These are phyloP conservation scores for Anodontia alba DNA, from an alignment of 2,888 invertebrate species.

Conservation along the genomic window DNA sequence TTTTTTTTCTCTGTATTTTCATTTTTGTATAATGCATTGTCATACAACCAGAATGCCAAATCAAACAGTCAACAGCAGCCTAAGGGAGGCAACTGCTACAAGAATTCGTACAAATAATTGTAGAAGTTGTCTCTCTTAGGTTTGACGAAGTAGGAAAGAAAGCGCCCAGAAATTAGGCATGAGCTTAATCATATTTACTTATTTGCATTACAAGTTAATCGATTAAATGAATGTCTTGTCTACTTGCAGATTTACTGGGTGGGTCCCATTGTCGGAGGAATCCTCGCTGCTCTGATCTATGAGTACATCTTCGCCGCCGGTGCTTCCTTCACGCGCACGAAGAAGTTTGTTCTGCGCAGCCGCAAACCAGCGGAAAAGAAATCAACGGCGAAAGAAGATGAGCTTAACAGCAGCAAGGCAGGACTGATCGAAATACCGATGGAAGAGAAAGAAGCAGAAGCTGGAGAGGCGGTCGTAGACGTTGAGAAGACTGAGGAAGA, in stretches of 20 bases:
- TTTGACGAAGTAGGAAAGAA: too few species aligned
- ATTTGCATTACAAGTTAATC: too few species aligned
- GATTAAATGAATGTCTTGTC: too few species aligned
- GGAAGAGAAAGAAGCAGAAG: conserved; percentile 59
- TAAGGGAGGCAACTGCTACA: too few species aligned
- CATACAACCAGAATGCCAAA: too few species aligned
- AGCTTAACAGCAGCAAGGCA: conserved; percentile 63
- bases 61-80: too few species aligned
- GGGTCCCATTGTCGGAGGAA: conserved; percentile 72
- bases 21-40: too few species aligned
- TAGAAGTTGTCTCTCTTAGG: too few species aligned
- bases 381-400: conserved; percentile 46
- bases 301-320: conserved; percentile 75
- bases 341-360: conserved; percentile 68
- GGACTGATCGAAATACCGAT: conserved; percentile 59
- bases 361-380: conserved; percentile 60
- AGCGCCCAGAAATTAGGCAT: too few species aligned
- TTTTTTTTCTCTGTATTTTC: too few species aligned
- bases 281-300: conserved; percentile 71
- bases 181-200: too few species aligned
- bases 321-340: conserved; percentile 67
- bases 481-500: conserved; percentile 61
- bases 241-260: conserved; percentile 75
- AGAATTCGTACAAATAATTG: too few species aligned
- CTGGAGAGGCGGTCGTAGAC: conserved; percentile 62